phyloP scores from a whole-genome alignment of 2,797 vertebrate species.

The Clarias laeviceps region DNA sequence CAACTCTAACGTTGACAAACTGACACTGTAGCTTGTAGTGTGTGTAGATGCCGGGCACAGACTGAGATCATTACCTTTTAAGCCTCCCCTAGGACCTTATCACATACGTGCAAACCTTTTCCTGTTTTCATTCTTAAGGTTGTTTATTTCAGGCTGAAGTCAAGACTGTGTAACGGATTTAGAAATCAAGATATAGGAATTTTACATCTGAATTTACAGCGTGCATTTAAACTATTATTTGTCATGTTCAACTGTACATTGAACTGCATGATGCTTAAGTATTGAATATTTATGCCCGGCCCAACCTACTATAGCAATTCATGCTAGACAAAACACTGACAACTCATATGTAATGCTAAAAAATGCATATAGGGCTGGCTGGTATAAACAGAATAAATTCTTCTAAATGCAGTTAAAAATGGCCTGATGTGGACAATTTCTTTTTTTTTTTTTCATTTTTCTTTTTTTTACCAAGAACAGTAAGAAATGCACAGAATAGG shows the following conservation, averaged over 20 bases:
- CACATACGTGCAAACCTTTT: constrained; percentile 22
- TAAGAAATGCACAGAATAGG: neutral
- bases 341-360: neutral
- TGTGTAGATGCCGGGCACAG: constrained; percentile 20
- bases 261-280: neutral
- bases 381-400: neutral
- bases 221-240: neutral
- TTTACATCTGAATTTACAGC: neutral
- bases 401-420: neutral
- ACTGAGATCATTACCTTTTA: constrained; percentile 27
- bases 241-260: neutral
- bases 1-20: constrained; percentile 18
- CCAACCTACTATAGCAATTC: neutral
- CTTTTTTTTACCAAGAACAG: neutral
- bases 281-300: neutral
- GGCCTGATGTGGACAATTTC: no score
- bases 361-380: neutral
- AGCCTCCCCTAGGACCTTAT: constrained; percentile 18
- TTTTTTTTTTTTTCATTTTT: neutral
- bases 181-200: neutral
- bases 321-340: neutral
- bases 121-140: constrained; percentile 3
- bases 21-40: constrained; percentile 21
- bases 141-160: neutral
- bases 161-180: neutral